Evolutionary conservation across 2,888 invertebrate genomes (phyloP).

Genomic region (Corbicula japonica): DNA sequence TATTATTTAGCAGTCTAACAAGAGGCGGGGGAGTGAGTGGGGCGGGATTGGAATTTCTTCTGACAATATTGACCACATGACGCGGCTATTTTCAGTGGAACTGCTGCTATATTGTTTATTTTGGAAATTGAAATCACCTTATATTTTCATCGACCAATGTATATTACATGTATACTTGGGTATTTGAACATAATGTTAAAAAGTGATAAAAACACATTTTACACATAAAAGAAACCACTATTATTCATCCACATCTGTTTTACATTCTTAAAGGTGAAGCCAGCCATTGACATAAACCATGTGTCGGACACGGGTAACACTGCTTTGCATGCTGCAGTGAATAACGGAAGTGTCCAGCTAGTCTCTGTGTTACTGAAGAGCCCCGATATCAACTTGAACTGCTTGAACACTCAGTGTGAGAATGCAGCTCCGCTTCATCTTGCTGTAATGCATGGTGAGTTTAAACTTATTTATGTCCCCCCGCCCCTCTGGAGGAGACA

Average conservation of each 20-base stretch:
- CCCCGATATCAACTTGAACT: conserved; percentile 79
- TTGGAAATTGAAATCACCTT: too few species aligned
- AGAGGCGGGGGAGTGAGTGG: too few species aligned
- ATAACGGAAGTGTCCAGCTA: conserved; percentile 80
- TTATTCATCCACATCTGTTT: not conserved
- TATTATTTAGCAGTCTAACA: too few species aligned
- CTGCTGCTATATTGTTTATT: too few species aligned
- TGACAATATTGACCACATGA: too few species aligned
- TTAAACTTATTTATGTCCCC: not conserved
- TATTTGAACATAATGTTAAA: too few species aligned
- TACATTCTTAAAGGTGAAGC: conserved; percentile 71
- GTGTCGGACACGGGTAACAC: conserved; percentile 85
- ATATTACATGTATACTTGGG: too few species aligned
- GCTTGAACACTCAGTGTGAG: conserved; percentile 83
- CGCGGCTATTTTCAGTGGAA: too few species aligned
- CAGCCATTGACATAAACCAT: conserved; percentile 79
- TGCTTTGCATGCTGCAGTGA: conserved; percentile 85
- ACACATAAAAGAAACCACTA: not conserved
- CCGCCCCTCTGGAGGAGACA: too few species aligned
- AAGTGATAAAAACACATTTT: too few species aligned
- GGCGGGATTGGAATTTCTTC: too few species aligned
- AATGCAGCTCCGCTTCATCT: conserved; percentile 84
- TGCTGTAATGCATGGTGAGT: conserved; percentile 84
- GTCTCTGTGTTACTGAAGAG: conserved; percentile 78
- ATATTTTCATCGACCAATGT: too few species aligned